A percentile compares a stretch with the other conserved stretches of the same genome.
These are phyloP conservation scores for Paramisgurnus dabryanus DNA, from an alignment of 2,113 vertebrate species.

Conservation along the genomic window DNA sequence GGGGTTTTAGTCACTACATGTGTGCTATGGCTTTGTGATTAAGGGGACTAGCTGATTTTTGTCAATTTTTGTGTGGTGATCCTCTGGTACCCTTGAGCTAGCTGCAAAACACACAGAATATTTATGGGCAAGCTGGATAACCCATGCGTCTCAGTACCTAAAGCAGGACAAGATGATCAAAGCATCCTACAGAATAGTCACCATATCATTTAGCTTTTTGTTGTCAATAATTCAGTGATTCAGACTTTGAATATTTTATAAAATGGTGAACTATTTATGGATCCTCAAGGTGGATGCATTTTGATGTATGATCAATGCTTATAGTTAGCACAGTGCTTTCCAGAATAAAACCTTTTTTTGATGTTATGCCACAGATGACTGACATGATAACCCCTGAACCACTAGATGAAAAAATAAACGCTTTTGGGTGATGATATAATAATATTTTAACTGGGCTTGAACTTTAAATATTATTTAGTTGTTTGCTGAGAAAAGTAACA, in stretches of 20 bases:
- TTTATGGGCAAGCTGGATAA: neutral
- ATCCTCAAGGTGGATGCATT: conserved; percentile 7
- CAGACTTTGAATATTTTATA: conserved; percentile 42
- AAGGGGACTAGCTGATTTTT: neutral
- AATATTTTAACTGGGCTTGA: too few relatives aligned
- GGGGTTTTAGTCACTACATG: neutral
- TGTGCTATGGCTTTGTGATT: neutral
- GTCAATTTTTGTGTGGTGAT: neutral
- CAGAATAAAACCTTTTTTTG: neutral
- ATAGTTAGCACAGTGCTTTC: conserved; percentile 6
- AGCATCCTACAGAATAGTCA: neutral
- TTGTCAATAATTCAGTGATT: conserved; percentile 60
- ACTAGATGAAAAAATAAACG: neutral
- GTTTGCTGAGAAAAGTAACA: neutral
- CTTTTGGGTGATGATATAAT: neutral
- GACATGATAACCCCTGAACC: neutral
- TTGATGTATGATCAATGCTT: neutral
- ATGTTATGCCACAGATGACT: neutral
- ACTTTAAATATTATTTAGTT: neutral
- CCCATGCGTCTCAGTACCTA: neutral
- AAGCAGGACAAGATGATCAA: neutral
- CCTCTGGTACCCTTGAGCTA: neutral
- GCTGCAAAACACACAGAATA: conserved; percentile 1
- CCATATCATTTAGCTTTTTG: conserved; percentile 5
- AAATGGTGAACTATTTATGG: conserved; percentile 48